Evolutionary conservation across 1,140 invertebrate species (phyloP).

Genomic region (Rhyzopertha dominica): DNA sequence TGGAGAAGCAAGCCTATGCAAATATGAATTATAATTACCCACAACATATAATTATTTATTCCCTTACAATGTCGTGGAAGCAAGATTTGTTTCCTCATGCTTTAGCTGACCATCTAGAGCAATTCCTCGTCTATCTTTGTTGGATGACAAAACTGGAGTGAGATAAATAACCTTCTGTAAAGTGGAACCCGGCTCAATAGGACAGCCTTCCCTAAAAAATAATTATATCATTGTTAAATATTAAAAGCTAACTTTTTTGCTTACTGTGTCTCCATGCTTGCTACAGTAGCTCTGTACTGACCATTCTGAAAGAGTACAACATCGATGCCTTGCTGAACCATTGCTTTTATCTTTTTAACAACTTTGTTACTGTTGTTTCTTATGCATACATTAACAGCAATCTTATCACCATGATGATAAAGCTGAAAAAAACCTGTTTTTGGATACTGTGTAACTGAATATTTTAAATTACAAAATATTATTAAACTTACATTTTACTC

Average conservation of each 20-base stretch:
- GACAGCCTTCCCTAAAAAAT: conserved; percentile 78
- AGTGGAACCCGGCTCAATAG: conserved; percentile 88
- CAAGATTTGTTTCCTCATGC: conserved; percentile 80
- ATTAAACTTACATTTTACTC: too few relatives aligned
- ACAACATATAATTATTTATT: background rate
- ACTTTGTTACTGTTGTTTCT: conserved; percentile 97
- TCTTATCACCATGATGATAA: conserved; percentile 93
- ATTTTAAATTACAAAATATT: too few relatives aligned
- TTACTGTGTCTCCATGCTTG: conserved; percentile 88
- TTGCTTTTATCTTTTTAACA: conserved; percentile 94
- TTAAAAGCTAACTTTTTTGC: conserved; percentile 27
- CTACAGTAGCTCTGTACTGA: conserved; percentile 93
- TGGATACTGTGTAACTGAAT: too few relatives aligned
- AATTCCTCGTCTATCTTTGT: conserved; percentile 86
- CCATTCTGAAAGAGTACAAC: conserved; percentile 98
- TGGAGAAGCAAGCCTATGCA: conserved; percentile 65
- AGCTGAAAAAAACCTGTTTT: conserved; percentile 54
- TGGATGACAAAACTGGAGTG: conserved; percentile 70
- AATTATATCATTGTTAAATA: conserved; percentile 2
- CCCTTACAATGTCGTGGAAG: conserved; percentile 94
- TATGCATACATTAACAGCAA: conserved; percentile 90
- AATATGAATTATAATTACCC: conserved; percentile 19
- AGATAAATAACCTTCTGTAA: conserved; percentile 89
- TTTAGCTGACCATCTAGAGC: conserved; percentile 94
- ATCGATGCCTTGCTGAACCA: conserved; percentile 93